Conservation (phyloP, 2,797 vertebrate genomes). For the Argya squamiceps region DNA sequence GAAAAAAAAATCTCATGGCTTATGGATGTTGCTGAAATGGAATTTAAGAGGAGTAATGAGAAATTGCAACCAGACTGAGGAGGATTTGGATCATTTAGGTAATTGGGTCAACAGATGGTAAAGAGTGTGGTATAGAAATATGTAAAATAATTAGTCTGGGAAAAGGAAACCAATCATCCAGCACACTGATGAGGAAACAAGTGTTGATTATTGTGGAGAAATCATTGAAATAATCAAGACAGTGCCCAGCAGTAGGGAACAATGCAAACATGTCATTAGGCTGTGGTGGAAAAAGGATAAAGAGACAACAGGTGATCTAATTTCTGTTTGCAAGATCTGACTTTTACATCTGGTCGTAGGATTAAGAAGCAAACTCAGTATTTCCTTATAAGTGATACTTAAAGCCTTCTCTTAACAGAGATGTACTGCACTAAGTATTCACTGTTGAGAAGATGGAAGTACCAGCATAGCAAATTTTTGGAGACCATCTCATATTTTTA, state of each 20-base stretch:
- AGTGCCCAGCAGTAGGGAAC: background rate
- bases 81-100: slow-evolving; percentile 23
- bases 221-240: slow-evolving; percentile 73
- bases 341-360: background rate
- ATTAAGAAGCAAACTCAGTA: background rate
- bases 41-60: background rate
- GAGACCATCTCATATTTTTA: background rate
- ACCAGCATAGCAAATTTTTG: background rate
- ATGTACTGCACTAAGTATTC: background rate
- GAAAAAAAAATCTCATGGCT: background rate
- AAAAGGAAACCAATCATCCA: slow-evolving; percentile 80
- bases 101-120: slow-evolving; percentile 39
- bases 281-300: background rate
- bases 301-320: slow-evolving; percentile 1
- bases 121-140: slow-evolving; percentile 66
- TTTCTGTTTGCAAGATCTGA: background rate
- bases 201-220: slow-evolving; percentile 81
- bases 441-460: background rate
- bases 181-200: slow-evolving; percentile 82
- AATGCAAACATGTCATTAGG: slow-evolving; percentile 36
- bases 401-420: background rate
- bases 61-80: background rate
- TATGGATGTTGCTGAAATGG: background rate
- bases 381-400: background rate
- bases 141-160: slow-evolving; percentile 82